These are phyloP conservation scores for Melolontha melolontha DNA, from an alignment of 2,888 invertebrate genomes.

Conservation along the genomic window DNA sequence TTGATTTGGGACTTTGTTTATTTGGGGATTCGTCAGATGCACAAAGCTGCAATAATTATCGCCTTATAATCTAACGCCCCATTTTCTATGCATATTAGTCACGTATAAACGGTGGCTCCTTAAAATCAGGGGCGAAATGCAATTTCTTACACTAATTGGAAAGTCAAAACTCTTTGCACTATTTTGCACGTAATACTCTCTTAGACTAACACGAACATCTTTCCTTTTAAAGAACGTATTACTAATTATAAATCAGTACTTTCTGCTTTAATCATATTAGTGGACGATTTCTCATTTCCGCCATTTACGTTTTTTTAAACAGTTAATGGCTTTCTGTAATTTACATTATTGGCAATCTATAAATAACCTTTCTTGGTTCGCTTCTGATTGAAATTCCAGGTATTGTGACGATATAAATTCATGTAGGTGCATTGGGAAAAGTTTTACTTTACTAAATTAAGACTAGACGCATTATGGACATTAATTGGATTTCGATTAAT, in stretches of 20 bases:
- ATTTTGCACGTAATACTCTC: conserved; percentile 57
- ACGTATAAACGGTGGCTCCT: conserved; percentile 9
- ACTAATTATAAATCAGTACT: conserved; percentile 55
- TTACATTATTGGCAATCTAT: conserved; percentile 30
- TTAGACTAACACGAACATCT: conserved; percentile 46
- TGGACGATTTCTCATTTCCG: conserved; percentile 42
- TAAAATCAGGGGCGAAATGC: conserved; percentile 49
- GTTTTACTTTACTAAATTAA: no score
- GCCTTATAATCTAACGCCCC: no score
- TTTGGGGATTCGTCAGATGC: no score
- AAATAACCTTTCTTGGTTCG: conserved; percentile 20
- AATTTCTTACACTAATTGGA: conserved; percentile 61
- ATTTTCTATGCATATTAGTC: not conserved
- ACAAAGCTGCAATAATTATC: not conserved
- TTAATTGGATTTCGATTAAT: no score
- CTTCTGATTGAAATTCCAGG: not conserved
- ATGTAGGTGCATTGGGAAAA: not conserved
- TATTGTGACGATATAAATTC: conserved; percentile 1
- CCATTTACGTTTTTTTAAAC: conserved; percentile 22
- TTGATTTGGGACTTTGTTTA: no score
- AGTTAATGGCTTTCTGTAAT: conserved; percentile 19
- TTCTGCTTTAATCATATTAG: conserved; percentile 52
- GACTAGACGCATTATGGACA: no score
- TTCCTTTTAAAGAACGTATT: conserved; percentile 52
- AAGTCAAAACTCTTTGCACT: conserved; percentile 60